These are phyloP conservation scores for Nomada hirtipes DNA, from an alignment of 2,888 invertebrate genomes.

Conservation along the genomic window DNA sequence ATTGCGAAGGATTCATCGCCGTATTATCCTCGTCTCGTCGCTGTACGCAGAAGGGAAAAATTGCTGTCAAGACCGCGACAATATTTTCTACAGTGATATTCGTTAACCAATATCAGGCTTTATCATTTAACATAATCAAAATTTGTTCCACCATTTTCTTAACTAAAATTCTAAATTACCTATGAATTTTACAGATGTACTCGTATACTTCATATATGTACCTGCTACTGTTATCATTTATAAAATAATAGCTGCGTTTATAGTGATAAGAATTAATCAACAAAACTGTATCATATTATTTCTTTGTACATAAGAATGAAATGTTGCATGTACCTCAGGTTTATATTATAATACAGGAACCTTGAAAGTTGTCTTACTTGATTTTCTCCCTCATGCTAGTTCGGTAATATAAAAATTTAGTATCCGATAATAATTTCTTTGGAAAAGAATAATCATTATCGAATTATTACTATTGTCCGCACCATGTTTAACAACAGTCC, in stretches of 20 bases:
- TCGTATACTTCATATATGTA: no score
- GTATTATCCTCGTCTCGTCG: not conserved
- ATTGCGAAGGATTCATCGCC: not conserved
- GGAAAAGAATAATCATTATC: not conserved
- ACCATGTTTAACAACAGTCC: not conserved
- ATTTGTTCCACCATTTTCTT: not conserved
- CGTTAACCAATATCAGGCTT: no score
- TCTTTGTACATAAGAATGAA: not conserved
- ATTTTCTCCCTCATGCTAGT: not conserved
- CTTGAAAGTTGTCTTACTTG: not conserved
- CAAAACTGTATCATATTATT: not conserved
- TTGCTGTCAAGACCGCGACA: not conserved
- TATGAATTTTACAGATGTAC: not conserved
- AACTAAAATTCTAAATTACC: not conserved
- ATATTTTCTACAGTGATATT: not conserved
- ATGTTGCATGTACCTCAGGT: not conserved
- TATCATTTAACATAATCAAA: no score
- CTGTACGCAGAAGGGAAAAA: not conserved
- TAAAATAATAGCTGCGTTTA: not conserved
- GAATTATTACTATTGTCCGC: not conserved
- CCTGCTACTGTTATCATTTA: not conserved
- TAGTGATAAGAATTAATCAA: not conserved
- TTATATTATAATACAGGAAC: not conserved
- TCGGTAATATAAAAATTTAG: not conserved
- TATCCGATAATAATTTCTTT: not conserved